Base-by-base conservation (phyloP, 2,797 vertebrate species). In the Gymnothorax javanicus region DNA sequence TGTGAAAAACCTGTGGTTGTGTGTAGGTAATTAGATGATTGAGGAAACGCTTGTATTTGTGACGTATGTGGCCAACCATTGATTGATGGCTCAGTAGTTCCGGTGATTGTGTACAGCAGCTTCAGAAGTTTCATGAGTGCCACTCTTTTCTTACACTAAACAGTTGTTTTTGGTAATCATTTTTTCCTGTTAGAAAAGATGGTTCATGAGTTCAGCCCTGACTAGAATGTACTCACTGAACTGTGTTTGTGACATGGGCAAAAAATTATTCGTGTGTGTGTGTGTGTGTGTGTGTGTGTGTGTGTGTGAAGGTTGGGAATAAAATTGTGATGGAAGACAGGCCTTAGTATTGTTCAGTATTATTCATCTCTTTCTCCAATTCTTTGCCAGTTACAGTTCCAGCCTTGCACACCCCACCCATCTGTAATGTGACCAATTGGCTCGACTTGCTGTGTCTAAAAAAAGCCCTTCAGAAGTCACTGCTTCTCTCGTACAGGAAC, bases 331-430 rank as follows among this genome's bases (percentile, higher is more conserved):
- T 77, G 4, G 27, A 77, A 50, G 15, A 33, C 73, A 77, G 73
- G 73, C 73, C 73, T 52, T 50, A 50, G 43, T 52, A 52, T 77
- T 77, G 52, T 85, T 85, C 12, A 58, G 67, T n/a, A 75, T 52
- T 58, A 25, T 56, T 71, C 52, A 75, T 73, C 67, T 20, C 52
- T 56, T 43, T 84, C 59, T 69, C 64, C 84, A 7, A 25, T 73
- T 27, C 58, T 52, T 20, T 57, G 64, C 84, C 84, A 85, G 64
- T 69, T 23, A 17, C 20, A 27, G 84, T 17, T 52, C 69, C 69
- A 57, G 77, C 56, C 77, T 75, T 85, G 83, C 77, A 85, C 52
- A 50, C 86, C 79, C 87, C 86, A 89, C 88, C 88, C 88, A 86
- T n/a, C 84, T 83, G 67, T 89, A 88, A 60, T 64, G 75, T 83